Conservation (phyloP, 2,113 vertebrate genomes). For the Zeus faber region DNA sequence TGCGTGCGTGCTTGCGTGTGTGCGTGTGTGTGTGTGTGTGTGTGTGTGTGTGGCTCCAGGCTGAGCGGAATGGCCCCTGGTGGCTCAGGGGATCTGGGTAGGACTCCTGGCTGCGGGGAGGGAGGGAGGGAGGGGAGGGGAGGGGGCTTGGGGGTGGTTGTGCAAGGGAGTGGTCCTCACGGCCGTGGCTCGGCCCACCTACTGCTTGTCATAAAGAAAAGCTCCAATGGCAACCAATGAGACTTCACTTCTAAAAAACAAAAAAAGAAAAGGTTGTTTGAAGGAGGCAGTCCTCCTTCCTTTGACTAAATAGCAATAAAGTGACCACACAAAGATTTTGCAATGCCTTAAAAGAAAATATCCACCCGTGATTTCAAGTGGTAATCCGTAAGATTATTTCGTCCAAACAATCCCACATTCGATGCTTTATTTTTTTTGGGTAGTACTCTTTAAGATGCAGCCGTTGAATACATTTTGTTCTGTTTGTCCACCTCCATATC, state of each 20-base stretch:
- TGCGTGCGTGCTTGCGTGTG: constrained; percentile 45
- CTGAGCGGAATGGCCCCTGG: constrained; percentile 71
- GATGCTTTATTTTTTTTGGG: too few relatives aligned
- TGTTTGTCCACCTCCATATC: too few relatives aligned
- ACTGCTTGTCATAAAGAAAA: constrained; percentile 35
- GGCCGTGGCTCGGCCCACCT: constrained; percentile 58
- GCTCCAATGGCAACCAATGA: constrained; percentile 29
- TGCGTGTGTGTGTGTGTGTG: constrained; percentile 40
- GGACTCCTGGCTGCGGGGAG: constrained; percentile 63
- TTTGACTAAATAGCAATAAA: too few relatives aligned
- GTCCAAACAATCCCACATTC: too few relatives aligned
- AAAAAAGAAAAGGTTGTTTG: too few relatives aligned
- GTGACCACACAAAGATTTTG: too few relatives aligned
- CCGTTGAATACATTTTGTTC: too few relatives aligned
- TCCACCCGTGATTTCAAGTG: too few relatives aligned
- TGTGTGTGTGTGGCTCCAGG: constrained; percentile 66
- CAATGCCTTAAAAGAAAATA: too few relatives aligned
- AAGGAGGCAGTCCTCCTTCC: background rate
- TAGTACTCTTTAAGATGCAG: too few relatives aligned
- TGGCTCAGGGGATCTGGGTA: constrained; percentile 54
- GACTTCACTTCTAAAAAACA: background rate
- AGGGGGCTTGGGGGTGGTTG: constrained; percentile 51
- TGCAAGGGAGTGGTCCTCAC: constrained; percentile 69
- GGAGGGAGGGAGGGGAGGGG: constrained; percentile 46
- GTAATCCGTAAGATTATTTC: too few relatives aligned